phyloP scores from a whole-genome alignment of 30 jellyfish, hydroid and myxozoan species.

The Aurelia sp. region DNA sequence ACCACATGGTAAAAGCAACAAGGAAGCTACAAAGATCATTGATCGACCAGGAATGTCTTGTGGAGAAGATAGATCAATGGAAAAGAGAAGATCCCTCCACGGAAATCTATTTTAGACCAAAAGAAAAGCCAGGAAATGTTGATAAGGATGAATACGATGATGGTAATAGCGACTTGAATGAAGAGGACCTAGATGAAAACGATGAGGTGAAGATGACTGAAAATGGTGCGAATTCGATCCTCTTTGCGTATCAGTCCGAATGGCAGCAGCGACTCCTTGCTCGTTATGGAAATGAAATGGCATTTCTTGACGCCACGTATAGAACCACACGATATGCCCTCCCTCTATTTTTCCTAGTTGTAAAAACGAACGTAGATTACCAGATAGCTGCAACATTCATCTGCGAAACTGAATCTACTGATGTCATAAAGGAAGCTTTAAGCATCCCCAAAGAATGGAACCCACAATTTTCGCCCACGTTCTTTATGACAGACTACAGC shows the following conservation, averaged over 20 bases:
- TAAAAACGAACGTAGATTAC: no score
- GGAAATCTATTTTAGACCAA: slow-evolving; percentile 18
- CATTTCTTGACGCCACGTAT: background rate
- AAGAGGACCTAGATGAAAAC: background rate
- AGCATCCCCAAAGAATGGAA: background rate
- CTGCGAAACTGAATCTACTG: background rate
- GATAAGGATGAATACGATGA: background rate
- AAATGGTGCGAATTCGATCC: no score
- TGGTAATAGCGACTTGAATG: background rate
- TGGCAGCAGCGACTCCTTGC: background rate
- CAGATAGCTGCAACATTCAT: background rate
- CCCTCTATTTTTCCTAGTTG: background rate
- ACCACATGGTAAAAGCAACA: slow-evolving; percentile 10
- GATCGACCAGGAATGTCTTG: slow-evolving; percentile 33
- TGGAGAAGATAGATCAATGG: slow-evolving; percentile 25
- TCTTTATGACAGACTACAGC: background rate
- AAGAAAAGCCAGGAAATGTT: background rate
- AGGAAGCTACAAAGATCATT: background rate
- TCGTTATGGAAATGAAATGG: slow-evolving; percentile 1
- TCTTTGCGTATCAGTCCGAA: background rate
- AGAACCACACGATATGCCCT: no score
- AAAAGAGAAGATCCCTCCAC: slow-evolving; percentile 1
- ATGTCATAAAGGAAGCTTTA: background rate
- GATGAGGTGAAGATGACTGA: background rate
- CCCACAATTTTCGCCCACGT: background rate